These are phyloP conservation scores for Ctenoplectra terminalis DNA, from an alignment of 1,140 invertebrate species.

Conservation along the genomic window DNA sequence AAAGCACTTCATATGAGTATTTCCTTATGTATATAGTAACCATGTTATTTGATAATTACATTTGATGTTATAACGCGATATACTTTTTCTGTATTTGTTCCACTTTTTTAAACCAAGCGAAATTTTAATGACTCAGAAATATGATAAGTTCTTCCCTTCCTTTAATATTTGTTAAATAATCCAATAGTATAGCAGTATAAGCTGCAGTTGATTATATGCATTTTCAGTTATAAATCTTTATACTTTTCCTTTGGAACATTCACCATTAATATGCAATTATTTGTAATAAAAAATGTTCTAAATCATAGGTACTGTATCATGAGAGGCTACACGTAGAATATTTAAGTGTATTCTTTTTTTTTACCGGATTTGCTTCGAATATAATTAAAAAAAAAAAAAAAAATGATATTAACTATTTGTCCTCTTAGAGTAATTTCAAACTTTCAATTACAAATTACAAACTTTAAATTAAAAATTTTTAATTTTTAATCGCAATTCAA, in stretches of 20 bases:
- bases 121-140: slow-evolving; percentile 33
- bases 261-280: slow-evolving; percentile 14
- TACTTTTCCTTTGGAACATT: slow-evolving; percentile 17
- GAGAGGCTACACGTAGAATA: not conserved
- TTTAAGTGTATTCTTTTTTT: not conserved
- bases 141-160: slow-evolving; percentile 8
- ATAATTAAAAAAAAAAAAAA: not conserved
- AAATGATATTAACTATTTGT: not conserved
- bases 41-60: slow-evolving; percentile 52
- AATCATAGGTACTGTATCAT: slow-evolving; percentile 14
- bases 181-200: slow-evolving; percentile 21
- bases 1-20: slow-evolving; percentile 64
- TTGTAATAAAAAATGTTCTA: not conserved
- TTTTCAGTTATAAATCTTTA: slow-evolving; percentile 38
- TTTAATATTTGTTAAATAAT: slow-evolving; percentile 20
- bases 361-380: not conserved
- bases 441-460: not conserved
- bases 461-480: slow-evolving; percentile 5
- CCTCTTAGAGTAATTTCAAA: not conserved
- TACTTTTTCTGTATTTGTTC: slow-evolving; percentile 47
- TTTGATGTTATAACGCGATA: slow-evolving; percentile 47
- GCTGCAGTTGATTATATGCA: slow-evolving; percentile 39
- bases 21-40: slow-evolving; percentile 62
- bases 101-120: slow-evolving; percentile 33
- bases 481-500: not conserved